A percentile compares a stretch with the other conserved stretches of the same genome.
These are phyloP conservation scores for Herminia tarsipennalis DNA, from an alignment of 2,888 invertebrate species.

Conservation along the genomic window DNA sequence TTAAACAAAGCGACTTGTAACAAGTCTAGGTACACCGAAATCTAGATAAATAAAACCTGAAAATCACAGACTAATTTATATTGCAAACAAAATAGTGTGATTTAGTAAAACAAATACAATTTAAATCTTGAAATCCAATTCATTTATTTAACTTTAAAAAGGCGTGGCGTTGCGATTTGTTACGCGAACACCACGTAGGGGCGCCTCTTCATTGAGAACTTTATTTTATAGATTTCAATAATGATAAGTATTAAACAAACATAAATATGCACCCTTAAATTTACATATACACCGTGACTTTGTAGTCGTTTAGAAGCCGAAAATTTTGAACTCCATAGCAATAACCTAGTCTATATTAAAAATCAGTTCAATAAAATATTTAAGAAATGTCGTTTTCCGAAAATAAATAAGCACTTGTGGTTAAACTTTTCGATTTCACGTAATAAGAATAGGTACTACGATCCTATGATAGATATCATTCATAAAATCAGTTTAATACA, in stretches of 20 bases:
- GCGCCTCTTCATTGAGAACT: not conserved
- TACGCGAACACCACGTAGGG: constrained; percentile 5
- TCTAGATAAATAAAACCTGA: not conserved
- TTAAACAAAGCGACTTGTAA: not conserved
- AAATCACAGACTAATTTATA: constrained; percentile 2
- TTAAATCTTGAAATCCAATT: constrained; percentile 16
- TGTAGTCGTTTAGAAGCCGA: no score
- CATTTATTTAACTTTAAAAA: constrained; percentile 32
- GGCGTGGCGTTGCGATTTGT: constrained; percentile 23
- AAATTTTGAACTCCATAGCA: no score
- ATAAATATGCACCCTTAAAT: no score
- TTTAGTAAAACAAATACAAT: constrained; percentile 16
- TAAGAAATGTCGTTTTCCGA: no score
- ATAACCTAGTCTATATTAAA: no score
- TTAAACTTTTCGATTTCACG: no score
- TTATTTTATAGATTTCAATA: not conserved
- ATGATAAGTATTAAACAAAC: not conserved
- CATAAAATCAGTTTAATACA: no score
- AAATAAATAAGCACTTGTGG: no score
- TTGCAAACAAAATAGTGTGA: constrained; percentile 18
- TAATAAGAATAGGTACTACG: no score
- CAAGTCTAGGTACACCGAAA: not conserved
- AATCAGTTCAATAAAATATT: no score
- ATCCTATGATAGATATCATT: no score
- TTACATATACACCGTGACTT: no score